A percentile compares a stretch with the other conserved stretches of the same genome.
phyloP scores from a whole-genome alignment of 2,888 invertebrate genomes.

The Campaea margaritaria region DNA sequence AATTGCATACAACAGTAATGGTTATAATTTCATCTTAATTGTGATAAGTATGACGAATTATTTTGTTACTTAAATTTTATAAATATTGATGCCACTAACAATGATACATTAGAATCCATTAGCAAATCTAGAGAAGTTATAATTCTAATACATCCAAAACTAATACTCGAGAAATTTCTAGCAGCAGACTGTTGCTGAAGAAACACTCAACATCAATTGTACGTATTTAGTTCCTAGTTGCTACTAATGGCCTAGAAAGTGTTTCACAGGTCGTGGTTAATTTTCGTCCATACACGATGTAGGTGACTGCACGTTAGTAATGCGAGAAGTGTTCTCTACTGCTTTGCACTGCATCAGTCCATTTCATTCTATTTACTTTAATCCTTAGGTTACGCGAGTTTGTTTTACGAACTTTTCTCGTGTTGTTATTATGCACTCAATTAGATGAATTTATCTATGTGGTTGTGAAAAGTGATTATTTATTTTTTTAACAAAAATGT shows the following conservation, averaged over 20 bases:
- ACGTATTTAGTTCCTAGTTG: constrained; percentile 9
- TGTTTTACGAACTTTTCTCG: constrained; percentile 22
- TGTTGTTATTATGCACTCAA: constrained; percentile 40
- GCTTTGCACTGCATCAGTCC: constrained; percentile 44
- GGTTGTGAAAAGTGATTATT: not conserved
- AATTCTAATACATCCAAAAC: no score
- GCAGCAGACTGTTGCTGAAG: not conserved
- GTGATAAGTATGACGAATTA: constrained; percentile 5
- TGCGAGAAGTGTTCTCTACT: constrained; percentile 42
- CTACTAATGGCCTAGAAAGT: constrained; percentile 32
- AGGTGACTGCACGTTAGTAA: constrained; percentile 45
- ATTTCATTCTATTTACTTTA: constrained; percentile 49
- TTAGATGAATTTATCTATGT: constrained; percentile 12
- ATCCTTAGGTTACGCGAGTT: constrained; percentile 46
- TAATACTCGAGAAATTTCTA: no score
- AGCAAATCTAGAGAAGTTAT: not conserved
- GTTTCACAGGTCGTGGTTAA: constrained; percentile 43
- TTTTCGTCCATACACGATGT: constrained; percentile 47
- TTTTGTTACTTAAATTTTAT: no score
- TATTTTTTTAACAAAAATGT: no score
- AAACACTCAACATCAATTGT: not conserved
- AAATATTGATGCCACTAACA: no score
- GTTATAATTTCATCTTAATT: not conserved
- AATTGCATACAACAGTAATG: not conserved
- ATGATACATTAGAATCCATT: not conserved